Conservation (phyloP, 2,113 vertebrate species). For the Todiramphus saurophagus region DNA sequence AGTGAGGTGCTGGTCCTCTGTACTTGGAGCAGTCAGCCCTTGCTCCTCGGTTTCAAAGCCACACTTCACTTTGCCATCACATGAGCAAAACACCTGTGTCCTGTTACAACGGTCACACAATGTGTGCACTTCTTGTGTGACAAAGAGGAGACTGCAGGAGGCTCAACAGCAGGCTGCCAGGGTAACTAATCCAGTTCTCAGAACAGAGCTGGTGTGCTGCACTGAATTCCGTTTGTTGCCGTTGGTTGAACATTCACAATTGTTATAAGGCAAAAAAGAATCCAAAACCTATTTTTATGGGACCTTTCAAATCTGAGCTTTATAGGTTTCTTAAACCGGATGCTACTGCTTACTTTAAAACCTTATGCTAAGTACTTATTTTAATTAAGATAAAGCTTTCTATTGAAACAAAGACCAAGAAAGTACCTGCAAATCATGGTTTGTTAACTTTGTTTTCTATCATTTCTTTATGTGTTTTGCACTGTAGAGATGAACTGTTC, state of each 20-base stretch:
- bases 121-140: not conserved
- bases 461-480: not conserved
- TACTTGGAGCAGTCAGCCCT: no score
- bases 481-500: not conserved
- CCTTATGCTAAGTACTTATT: not conserved
- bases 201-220: not conserved
- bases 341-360: not conserved
- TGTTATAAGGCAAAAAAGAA: not conserved
- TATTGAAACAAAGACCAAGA: not conserved
- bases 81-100: not conserved
- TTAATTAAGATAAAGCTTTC: not conserved
- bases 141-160: not conserved
- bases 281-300: not conserved
- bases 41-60: not conserved
- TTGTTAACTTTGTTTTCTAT: not conserved
- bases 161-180: not conserved
- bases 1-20: not conserved
- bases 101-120: not conserved
- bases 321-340: not conserved
- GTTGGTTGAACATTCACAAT: not conserved
- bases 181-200: not conserved
- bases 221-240: not conserved
- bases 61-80: not conserved
- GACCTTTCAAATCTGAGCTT: not conserved
- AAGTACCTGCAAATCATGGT: not conserved